phyloP scores from a whole-genome alignment of 2,888 invertebrate genomes.

The Cosmia trapezina region DNA sequence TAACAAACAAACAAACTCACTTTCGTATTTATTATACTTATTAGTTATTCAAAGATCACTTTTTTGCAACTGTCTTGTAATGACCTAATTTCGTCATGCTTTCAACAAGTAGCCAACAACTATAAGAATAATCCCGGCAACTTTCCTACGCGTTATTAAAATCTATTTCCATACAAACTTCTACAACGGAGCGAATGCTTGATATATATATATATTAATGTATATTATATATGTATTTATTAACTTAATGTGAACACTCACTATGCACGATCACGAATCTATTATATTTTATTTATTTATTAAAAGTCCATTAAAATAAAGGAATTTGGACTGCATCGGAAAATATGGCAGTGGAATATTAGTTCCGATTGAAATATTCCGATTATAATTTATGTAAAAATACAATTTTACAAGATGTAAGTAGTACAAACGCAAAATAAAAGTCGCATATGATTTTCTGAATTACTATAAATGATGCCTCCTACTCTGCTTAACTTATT shows the following conservation, averaged over 20 bases:
- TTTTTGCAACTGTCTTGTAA: neutral
- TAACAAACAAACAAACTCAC: too few relatives aligned
- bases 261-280: constrained; percentile 78
- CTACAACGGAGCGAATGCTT: constrained; percentile 46
- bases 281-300: constrained; percentile 61
- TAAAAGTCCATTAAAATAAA: constrained; percentile 64
- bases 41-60: neutral
- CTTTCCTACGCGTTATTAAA: neutral
- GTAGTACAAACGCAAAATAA: neutral
- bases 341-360: constrained; percentile 62
- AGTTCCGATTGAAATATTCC: constrained; percentile 31
- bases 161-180: constrained; percentile 10
- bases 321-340: constrained; percentile 70
- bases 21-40: too few relatives aligned
- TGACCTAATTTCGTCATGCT: neutral
- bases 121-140: neutral
- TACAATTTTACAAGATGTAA: constrained; percentile 5
- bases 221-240: constrained; percentile 51
- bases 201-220: constrained; percentile 47
- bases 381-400: neutral
- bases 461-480: too few relatives aligned
- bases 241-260: constrained; percentile 71
- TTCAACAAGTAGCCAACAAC: neutral
- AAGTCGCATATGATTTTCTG: neutral
- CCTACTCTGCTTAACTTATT: neutral